These are phyloP conservation scores for Molothrus ater DNA, from an alignment of 2,797 vertebrate genomes.

Conservation along the genomic window DNA sequence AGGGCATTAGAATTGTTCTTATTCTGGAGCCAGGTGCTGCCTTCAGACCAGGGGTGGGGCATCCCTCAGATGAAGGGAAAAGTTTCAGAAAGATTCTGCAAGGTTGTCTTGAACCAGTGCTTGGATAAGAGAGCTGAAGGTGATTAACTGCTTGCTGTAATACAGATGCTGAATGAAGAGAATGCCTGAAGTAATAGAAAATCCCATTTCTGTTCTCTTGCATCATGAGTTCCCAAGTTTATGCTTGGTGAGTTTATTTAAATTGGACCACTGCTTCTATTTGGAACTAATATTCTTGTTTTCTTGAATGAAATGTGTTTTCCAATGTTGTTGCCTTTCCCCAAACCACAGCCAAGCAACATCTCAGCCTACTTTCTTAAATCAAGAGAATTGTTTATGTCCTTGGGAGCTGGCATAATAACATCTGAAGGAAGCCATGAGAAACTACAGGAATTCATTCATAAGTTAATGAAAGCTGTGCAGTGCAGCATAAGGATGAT, in stretches of 20 bases:
- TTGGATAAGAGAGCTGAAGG: neutral
- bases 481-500: neutral
- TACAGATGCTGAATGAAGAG: neutral
- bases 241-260: neutral
- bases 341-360: conserved; percentile 19
- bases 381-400: conserved; percentile 23
- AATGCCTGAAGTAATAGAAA: neutral
- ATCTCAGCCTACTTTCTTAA: conserved; percentile 10
- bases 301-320: conserved; percentile 45
- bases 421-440: neutral
- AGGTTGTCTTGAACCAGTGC: neutral
- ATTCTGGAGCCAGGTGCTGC: neutral
- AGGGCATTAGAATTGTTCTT: neutral
- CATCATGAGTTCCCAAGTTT: neutral
- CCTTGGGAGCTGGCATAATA: conserved; percentile 17
- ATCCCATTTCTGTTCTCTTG: neutral
- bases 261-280: neutral
- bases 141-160: neutral
- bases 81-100: neutral
- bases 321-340: neutral
- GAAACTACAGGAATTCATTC: conserved; percentile 19
- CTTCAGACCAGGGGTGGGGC: neutral
- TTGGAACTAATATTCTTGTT: conserved; percentile 39
- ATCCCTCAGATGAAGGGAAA: neutral
- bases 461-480: conserved; percentile 31